These are phyloP conservation scores for Dicaeum eximium DNA, from an alignment of 2,113 vertebrate species.

Conservation along the genomic window DNA sequence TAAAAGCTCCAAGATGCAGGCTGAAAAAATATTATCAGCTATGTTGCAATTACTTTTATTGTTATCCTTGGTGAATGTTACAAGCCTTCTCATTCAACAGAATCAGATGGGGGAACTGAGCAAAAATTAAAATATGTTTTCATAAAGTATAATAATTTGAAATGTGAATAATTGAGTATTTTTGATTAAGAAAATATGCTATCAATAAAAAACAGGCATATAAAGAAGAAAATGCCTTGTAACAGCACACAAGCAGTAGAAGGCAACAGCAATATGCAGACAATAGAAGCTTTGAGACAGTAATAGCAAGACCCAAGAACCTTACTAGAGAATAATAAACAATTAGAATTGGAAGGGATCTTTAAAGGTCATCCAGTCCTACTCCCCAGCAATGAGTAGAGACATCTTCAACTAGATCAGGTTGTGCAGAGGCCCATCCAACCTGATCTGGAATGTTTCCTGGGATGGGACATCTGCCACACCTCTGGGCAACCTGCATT, in stretches of 20 bases:
- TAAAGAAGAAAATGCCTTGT: neutral
- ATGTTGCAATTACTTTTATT: constrained; percentile 41
- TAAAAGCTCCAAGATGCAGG: constrained; percentile 23
- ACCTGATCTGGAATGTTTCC: neutral
- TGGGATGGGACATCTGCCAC: neutral
- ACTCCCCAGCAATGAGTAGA: neutral
- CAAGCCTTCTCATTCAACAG: constrained; percentile 18
- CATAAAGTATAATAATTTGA: neutral
- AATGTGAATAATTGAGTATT: neutral
- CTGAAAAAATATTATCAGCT: constrained; percentile 26
- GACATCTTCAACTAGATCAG: too few relatives aligned
- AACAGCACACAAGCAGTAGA: neutral
- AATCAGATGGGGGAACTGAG: neutral
- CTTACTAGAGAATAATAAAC: neutral
- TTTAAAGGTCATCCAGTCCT: neutral
- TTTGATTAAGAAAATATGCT: neutral
- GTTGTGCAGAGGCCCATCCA: rapidly evolving
- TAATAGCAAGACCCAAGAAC: neutral
- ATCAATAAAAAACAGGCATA: neutral
- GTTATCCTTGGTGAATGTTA: constrained; percentile 1
- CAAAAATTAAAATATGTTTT: constrained; percentile 51
- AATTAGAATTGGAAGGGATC: neutral
- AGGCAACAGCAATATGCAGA: neutral
- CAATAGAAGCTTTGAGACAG: neutral
- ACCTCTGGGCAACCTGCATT: neutral